Evolutionary conservation across 2,797 vertebrate genomes (phyloP).

Genomic region (Girardinus metallicus): DNA sequence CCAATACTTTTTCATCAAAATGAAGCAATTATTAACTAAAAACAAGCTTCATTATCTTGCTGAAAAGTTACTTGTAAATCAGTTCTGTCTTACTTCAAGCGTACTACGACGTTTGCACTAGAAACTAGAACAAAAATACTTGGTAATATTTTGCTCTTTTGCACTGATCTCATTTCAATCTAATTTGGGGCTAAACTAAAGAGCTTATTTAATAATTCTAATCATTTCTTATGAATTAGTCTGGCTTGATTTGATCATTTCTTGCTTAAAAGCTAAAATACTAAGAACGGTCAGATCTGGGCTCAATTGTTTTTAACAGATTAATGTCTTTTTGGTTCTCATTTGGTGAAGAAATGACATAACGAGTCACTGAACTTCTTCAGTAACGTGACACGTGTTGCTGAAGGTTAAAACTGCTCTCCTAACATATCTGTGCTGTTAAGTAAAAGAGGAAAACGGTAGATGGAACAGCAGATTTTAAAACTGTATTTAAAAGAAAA

Average conservation of each 20-base stretch:
- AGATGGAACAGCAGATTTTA: neutral
- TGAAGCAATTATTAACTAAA: no score
- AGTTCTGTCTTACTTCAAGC: no score
- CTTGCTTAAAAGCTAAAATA: neutral
- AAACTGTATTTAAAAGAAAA: neutral
- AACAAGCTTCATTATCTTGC: no score
- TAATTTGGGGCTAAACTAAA: neutral
- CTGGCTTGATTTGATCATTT: neutral
- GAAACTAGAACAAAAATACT: no score
- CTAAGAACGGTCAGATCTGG: neutral
- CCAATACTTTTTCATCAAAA: no score
- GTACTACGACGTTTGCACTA: no score
- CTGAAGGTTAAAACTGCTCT: neutral
- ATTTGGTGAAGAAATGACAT: neutral
- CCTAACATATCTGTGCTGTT: neutral
- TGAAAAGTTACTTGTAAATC: no score
- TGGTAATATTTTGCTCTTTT: no score
- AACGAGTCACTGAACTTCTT: neutral
- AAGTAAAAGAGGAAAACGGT: neutral
- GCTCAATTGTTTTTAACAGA: neutral
- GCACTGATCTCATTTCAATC: neutral
- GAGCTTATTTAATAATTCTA: neutral
- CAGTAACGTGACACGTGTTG: no score
- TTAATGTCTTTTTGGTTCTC: neutral
- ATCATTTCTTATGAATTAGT: neutral